A percentile compares a stretch with the other conserved stretches of the same genome.
phyloP scores from a whole-genome alignment of 2,113 vertebrate species.

The Aptenodytes patagonicus region DNA sequence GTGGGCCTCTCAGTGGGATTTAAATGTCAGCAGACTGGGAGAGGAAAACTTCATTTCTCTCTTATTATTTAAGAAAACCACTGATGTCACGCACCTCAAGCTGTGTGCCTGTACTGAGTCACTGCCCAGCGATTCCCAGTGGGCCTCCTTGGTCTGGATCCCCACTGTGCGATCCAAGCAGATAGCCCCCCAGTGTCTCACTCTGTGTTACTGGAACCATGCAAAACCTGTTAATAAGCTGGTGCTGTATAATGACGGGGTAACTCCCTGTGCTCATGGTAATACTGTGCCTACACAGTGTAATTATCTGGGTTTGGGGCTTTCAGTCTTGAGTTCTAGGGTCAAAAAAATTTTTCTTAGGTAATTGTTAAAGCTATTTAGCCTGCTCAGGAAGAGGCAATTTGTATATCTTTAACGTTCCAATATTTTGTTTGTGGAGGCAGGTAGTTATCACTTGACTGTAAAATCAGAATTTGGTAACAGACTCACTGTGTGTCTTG shows the following conservation, averaged over 20 bases:
- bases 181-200: neutral
- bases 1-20: neutral
- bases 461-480: neutral
- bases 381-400: neutral
- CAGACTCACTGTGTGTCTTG: rapidly evolving
- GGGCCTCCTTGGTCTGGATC: neutral
- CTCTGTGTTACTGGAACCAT: neutral
- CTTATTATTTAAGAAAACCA: neutral
- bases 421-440: neutral
- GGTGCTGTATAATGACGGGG: neutral
- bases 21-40: neutral
- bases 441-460: neutral
- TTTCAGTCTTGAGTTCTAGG: neutral
- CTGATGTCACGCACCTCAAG: neutral
- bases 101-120: neutral
- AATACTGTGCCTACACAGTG: neutral
- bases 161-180: neutral
- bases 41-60: neutral
- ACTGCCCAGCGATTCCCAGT: neutral
- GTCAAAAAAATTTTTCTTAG: neutral
- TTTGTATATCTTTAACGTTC: neutral
- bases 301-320: neutral
- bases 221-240: neutral
- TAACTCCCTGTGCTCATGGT: rapidly evolving
- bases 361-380: neutral